phyloP scores from a whole-genome alignment of 2,113 vertebrate species.

The Megaleporinus macrocephalus region DNA sequence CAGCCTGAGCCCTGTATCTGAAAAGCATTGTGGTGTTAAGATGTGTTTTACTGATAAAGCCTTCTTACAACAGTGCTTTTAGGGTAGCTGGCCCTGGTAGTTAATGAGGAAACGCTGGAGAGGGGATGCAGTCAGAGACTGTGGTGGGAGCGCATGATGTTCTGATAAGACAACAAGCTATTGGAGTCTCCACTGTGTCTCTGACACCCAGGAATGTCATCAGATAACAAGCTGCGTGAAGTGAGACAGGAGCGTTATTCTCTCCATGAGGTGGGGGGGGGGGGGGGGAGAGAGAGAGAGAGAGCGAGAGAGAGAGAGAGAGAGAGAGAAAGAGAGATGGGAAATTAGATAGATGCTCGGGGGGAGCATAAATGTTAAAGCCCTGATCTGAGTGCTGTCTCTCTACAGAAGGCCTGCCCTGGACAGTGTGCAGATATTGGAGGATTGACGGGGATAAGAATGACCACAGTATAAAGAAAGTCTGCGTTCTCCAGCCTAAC shows the following conservation, averaged over 20 bases:
- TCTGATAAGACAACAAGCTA: slow-evolving; percentile 51
- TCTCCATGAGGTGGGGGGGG: neutral
- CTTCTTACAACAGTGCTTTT: slow-evolving; percentile 22
- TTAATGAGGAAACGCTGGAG: slow-evolving; percentile 32
- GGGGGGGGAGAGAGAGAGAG: slow-evolving; percentile 4
- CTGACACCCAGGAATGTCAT: slow-evolving; percentile 58
- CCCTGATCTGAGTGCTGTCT: neutral
- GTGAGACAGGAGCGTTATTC: slow-evolving; percentile 54
- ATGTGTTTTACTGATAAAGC: neutral
- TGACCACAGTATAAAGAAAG: slow-evolving; percentile 7
- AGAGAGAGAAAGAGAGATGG: neutral
- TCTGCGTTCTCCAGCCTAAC: slow-evolving; percentile 16
- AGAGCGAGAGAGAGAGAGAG: slow-evolving; percentile 4
- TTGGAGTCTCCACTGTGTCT: slow-evolving; percentile 54
- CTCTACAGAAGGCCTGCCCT: neutral
- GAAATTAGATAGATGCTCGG: slow-evolving; percentile 17
- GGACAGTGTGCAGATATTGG: slow-evolving; percentile 34
- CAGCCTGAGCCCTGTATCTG: neutral
- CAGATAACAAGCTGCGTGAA: slow-evolving; percentile 55
- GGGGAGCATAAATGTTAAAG: slow-evolving; percentile 25
- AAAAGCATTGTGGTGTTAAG: slow-evolving; percentile 1
- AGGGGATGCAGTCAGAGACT: slow-evolving; percentile 25
- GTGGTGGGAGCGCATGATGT: slow-evolving; percentile 53
- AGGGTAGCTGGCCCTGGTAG: neutral
- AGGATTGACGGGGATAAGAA: slow-evolving; percentile 5